Evolutionary conservation across 2,797 vertebrate species (phyloP).

Genomic region (Scolopax rusticola): DNA sequence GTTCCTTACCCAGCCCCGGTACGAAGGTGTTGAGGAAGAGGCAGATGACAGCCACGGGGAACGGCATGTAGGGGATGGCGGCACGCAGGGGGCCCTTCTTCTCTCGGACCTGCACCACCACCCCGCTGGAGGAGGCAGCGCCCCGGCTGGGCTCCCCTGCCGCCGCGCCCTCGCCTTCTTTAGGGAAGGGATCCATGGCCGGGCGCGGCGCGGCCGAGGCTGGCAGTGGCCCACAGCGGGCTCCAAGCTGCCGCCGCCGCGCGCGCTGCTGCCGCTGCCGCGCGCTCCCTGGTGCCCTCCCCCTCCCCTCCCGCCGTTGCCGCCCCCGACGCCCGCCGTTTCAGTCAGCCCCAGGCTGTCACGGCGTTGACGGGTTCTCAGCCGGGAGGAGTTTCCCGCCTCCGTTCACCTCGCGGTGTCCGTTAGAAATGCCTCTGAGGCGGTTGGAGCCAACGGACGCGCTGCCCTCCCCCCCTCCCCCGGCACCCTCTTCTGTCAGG

Average conservation of each 20-base stretch:
- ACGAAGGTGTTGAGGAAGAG: conserved; percentile 98
- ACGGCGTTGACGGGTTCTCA: no score
- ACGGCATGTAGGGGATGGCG: conserved; percentile 98
- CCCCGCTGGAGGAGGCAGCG: conserved; percentile 84
- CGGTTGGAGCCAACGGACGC: not conserved
- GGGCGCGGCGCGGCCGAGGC: not conserved
- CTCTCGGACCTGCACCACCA: conserved; percentile 95
- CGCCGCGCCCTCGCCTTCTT: conserved; percentile 73
- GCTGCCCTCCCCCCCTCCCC: no score
- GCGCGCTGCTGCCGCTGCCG: not conserved
- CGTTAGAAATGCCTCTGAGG: not conserved
- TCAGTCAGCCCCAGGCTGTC: not conserved
- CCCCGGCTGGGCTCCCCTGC: conserved; percentile 64
- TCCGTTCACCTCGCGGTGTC: no score
- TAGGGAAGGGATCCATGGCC: conserved; percentile 76
- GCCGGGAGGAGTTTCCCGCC: no score
- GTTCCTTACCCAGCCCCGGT: conserved; percentile 93
- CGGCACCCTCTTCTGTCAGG: not conserved
- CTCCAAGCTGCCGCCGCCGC: not conserved
- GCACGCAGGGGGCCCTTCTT: conserved; percentile 94
- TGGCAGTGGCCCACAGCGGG: not conserved
- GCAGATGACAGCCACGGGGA: conserved; percentile 94
- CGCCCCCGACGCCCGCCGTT: not conserved
- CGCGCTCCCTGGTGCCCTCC: not conserved
- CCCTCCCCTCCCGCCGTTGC: not conserved